Evolutionary conservation across 2,797 vertebrate genomes (phyloP), one percentile per base, ranked within the genome.

Genomic region (Danio aesculapii): DNA sequence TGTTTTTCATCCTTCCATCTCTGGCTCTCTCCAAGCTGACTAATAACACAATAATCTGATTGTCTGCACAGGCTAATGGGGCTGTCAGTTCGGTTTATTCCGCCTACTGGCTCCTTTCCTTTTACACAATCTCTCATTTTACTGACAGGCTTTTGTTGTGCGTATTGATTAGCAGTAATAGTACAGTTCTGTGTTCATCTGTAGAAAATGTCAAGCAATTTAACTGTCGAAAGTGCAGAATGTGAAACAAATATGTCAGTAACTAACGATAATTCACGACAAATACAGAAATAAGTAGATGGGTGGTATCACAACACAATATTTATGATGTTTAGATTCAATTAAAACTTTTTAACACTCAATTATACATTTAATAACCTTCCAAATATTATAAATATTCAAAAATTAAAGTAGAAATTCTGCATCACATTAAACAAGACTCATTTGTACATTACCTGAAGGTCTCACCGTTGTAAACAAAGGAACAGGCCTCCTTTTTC

Each of bases 31-130:
- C 68, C 59, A 68, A 77, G 75, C 66, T 68, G 63, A 79, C 62
- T 53, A 71, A 74, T 61, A 79, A 8, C 63, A 82, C 62, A 79
- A 75, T 53, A n/a, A 74, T 59, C 64, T 85, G 66, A 78, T 84
- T 77, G 53, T 82, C 52, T 79, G 80, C 79, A 63, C 46, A 77
- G 66, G 46, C 79, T 76, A 81, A 14, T 75, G 30, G 30, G 72
- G 59, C 81, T 83, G 75, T 88, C 78, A 81, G 66, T 64, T 85
- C 72, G 14, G 5, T 83, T 90, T 75, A 79, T 86, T 90, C 85
- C 83, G 74, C 83, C 61, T 83, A 78, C 82, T 52, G 69, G 43
- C 4, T 47, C 53, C 75, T 44, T 66, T 74, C 86, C 77, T 83
- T 84, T 72, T 73, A 21, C 30, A 83, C 79, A 71, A 66, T 79